These are phyloP conservation scores for Datnioides undecimradiatus DNA, from an alignment of 2,113 vertebrate species.

Conservation along the genomic window DNA sequence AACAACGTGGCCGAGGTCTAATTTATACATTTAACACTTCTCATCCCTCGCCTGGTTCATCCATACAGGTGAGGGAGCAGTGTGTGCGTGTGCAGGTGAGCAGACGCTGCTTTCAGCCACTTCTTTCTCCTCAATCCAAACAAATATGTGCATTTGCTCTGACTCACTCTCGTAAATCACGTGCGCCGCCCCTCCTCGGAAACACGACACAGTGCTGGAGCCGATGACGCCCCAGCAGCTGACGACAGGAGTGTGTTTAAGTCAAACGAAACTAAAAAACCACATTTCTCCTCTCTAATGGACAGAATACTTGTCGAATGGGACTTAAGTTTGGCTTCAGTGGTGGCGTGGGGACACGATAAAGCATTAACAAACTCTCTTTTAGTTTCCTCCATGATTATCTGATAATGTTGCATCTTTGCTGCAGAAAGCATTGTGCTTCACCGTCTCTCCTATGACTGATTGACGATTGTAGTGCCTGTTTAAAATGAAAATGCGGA, in stretches of 20 bases:
- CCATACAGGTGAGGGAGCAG: no score
- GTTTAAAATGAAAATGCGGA: background rate
- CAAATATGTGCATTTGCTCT: no score
- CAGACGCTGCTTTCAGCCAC: no score
- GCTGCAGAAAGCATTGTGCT: background rate
- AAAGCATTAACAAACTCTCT: background rate
- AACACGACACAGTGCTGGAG: no score
- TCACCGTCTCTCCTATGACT: background rate
- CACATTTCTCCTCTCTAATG: background rate
- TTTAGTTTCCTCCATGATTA: background rate
- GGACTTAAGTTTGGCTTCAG: background rate
- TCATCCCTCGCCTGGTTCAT: background rate
- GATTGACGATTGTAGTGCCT: no score
- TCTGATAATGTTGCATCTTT: background rate
- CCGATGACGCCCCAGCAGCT: no score
- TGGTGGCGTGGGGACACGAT: background rate
- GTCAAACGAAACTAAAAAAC: background rate
- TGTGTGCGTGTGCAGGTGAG: no score
- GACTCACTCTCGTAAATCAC: no score
- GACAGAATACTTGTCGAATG: background rate
- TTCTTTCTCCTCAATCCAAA: no score
- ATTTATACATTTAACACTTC: background rate
- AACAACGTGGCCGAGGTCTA: background rate
- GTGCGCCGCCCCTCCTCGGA: no score
- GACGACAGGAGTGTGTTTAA: background rate